Evolutionary conservation across 2,797 vertebrate species (phyloP).

Genomic region (Siniperca obscura): DNA sequence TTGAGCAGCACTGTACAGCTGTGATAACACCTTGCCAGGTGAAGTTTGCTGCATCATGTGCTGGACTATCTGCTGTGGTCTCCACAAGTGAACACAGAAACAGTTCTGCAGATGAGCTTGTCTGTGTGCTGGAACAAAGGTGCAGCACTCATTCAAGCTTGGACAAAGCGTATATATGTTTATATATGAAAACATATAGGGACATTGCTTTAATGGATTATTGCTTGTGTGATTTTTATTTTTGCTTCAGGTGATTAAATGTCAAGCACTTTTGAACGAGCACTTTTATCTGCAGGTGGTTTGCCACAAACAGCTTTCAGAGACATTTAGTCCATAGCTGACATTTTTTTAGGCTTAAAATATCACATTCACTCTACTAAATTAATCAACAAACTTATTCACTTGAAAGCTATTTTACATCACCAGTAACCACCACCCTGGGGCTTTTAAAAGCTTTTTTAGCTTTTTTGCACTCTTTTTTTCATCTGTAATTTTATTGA

Average conservation of each 20-base stretch:
- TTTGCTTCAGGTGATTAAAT: slow-evolving; percentile 38
- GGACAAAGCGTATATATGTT: background rate
- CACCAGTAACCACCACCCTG: background rate
- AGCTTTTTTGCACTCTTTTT: slow-evolving; percentile 23
- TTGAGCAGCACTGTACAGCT: slow-evolving; percentile 72
- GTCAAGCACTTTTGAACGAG: slow-evolving; percentile 43
- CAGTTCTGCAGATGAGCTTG: background rate
- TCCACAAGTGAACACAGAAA: background rate
- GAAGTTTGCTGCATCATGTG: slow-evolving; percentile 53
- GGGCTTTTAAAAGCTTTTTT: slow-evolving; percentile 37
- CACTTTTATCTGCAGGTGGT: slow-evolving; percentile 42
- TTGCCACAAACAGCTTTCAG: slow-evolving; percentile 13
- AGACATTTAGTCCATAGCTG: slow-evolving; percentile 12
- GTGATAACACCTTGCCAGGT: slow-evolving; percentile 69
- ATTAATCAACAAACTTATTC: slow-evolving; percentile 44
- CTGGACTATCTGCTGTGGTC: background rate
- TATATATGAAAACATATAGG: background rate
- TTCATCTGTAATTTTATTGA: slow-evolving; percentile 42
- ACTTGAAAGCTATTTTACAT: slow-evolving; percentile 38
- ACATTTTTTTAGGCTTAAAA: slow-evolving; percentile 24
- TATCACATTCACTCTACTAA: slow-evolving; percentile 12
- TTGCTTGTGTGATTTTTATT: background rate
- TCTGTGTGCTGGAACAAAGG: background rate
- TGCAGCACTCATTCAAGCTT: slow-evolving; percentile 1
- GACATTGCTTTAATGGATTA: slow-evolving; percentile 10